Base-by-base conservation (phyloP, 2,113 vertebrate genomes). In the Coptodon bakossiorum region DNA sequence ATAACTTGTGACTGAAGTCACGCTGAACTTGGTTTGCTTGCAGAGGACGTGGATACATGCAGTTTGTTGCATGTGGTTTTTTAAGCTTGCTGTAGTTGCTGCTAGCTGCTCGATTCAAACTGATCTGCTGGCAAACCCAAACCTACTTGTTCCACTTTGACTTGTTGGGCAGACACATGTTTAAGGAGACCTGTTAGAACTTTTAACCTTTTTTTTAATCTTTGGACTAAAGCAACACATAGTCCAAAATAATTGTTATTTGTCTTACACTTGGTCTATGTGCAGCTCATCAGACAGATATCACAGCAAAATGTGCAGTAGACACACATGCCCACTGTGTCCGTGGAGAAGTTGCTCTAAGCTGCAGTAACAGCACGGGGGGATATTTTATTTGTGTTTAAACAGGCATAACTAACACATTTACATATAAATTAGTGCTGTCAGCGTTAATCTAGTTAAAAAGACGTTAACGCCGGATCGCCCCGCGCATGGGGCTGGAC, bases 251-350 rank as follows among this genome's bases (percentile, higher is more conserved):
- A 40, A 14, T 40, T 10, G 11, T 24, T 14, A 68, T 68, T 68
- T 40, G 19, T 68, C 6, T 68, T 38, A 22, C 36, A 43, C 66
- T 1, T 29, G 53, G 22, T 56, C 53, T 56, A 24, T 36, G 29
- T 66, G 34, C 34, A 68, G 34, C 38, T 43, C 66, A 59, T 31
- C 27, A 16, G 8, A 59, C 14, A 17, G 57, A 31, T 17, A 3
- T 17, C 1, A 17, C 0, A 0, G 27, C 5, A 59, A 59, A 6
- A 59, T 59, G 27, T 59, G 27, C 57, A 59, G 27, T 59, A 59
- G 57, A 59, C 57, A 16, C 27, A 29, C 56, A 31, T 16, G 56
- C 31, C 0, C 56, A 17, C 56, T 59, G 27, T 59, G 56, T 59
- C 7, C 13, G 2, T 59, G 56, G 13, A 16, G 56, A 16, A 31